Evolutionary conservation across 2,888 invertebrate genomes (phyloP).

Genomic region (Ectobius pallidus): DNA sequence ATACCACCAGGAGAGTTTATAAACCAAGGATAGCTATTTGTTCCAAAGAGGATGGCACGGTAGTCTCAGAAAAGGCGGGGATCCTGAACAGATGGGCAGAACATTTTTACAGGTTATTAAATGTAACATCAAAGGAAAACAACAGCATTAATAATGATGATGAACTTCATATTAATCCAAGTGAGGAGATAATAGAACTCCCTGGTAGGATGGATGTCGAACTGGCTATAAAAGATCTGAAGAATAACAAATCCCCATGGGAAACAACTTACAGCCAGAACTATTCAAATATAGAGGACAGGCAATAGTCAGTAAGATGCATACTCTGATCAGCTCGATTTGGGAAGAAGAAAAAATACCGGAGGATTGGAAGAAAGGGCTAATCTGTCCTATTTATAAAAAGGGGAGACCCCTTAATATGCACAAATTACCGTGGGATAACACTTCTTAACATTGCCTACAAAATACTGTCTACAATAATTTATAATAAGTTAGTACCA

Average conservation of each 20-base stretch:
- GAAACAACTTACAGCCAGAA: neutral
- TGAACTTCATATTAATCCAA: too few relatives aligned
- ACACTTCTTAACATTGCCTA: neutral
- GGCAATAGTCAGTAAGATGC: neutral
- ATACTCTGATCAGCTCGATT: neutral
- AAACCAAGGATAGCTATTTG: neutral
- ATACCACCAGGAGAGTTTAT: neutral
- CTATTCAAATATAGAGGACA: neutral
- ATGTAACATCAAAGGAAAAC: neutral
- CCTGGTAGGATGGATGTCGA: neutral
- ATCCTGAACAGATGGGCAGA: neutral
- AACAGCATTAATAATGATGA: too few relatives aligned
- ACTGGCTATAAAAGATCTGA: neutral
- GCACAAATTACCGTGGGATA: neutral
- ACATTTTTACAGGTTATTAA: neutral
- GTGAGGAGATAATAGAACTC: neutral
- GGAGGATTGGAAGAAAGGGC: neutral
- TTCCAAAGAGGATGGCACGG: neutral
- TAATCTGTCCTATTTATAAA: neutral
- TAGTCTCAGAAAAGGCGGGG: neutral
- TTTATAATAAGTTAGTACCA: too few relatives aligned
- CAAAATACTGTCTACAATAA: too few relatives aligned
- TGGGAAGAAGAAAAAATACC: neutral
- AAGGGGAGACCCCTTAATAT: neutral
- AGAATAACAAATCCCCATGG: neutral